phyloP scores from a whole-genome alignment of 2,113 vertebrate species.

The Jacana jacana region DNA sequence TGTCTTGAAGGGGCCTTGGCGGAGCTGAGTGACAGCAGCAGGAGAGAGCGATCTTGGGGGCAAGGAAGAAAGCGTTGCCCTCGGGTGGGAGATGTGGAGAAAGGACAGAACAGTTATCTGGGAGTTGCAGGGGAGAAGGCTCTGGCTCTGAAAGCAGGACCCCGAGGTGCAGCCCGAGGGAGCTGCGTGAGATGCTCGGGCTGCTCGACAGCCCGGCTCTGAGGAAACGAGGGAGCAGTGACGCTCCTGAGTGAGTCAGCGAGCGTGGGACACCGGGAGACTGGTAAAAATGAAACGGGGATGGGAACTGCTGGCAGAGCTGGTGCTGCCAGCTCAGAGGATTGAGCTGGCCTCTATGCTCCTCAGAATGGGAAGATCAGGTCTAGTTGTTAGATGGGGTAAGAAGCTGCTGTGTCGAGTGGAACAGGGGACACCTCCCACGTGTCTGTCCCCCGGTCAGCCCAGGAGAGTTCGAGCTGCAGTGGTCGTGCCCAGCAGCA shows the following conservation, averaged over 20 bases:
- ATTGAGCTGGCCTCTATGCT: neutral
- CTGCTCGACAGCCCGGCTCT: neutral
- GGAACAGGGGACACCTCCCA: neutral
- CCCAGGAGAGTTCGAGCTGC: rapidly evolving
- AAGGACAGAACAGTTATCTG: neutral
- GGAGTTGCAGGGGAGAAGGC: neutral
- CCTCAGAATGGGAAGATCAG: neutral
- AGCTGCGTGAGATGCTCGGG: neutral
- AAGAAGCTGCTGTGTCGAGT: neutral
- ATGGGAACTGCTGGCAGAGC: neutral
- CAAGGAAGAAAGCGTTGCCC: neutral
- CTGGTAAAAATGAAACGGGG: neutral
- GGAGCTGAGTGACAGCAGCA: neutral
- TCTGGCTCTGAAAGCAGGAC: neutral
- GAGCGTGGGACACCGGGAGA: neutral
- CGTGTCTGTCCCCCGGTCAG: no score
- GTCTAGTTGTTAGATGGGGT: neutral
- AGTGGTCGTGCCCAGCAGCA: neutral
- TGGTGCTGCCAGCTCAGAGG: neutral
- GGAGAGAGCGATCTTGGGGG: neutral
- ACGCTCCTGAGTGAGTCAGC: neutral
- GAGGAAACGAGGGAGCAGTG: neutral
- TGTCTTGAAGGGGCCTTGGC: neutral
- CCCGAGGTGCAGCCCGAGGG: neutral
- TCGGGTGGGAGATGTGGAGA: neutral